phyloP scores from a whole-genome alignment of 2,113 vertebrate genomes.

The Lonchura striata region DNA sequence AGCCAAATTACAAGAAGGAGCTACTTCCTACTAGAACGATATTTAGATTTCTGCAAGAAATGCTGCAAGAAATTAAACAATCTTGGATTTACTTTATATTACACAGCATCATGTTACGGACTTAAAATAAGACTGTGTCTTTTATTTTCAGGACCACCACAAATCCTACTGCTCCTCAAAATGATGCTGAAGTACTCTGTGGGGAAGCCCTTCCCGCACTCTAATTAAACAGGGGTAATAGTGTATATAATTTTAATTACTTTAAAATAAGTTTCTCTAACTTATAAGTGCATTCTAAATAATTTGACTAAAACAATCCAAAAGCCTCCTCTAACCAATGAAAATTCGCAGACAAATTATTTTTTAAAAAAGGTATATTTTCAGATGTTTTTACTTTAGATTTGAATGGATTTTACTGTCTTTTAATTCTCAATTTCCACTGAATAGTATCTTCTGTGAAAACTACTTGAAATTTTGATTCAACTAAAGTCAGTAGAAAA shows the following conservation, averaged over 20 bases:
- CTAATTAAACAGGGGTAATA: background rate
- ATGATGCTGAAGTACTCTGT: background rate
- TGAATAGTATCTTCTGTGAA: background rate
- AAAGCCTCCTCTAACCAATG: background rate
- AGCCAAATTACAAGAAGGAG: background rate
- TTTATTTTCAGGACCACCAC: background rate
- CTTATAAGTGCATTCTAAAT: background rate
- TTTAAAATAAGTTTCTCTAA: background rate
- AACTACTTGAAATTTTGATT: background rate
- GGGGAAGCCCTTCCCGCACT: background rate
- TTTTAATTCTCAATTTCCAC: background rate
- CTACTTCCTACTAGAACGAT: background rate
- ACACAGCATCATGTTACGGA: background rate
- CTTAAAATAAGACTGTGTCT: background rate
- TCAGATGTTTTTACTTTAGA: background rate
- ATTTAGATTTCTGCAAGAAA: background rate
- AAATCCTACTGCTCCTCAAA: background rate
- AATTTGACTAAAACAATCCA: background rate
- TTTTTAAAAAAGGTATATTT: background rate
- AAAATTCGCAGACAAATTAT: background rate
- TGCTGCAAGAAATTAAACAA: background rate
- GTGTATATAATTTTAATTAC: background rate
- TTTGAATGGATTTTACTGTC: background rate
- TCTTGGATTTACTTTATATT: background rate
- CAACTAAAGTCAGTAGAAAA: background rate